These are phyloP conservation scores for Escarpia spicata DNA, from an alignment of 2,888 invertebrate species.

Conservation along the genomic window DNA sequence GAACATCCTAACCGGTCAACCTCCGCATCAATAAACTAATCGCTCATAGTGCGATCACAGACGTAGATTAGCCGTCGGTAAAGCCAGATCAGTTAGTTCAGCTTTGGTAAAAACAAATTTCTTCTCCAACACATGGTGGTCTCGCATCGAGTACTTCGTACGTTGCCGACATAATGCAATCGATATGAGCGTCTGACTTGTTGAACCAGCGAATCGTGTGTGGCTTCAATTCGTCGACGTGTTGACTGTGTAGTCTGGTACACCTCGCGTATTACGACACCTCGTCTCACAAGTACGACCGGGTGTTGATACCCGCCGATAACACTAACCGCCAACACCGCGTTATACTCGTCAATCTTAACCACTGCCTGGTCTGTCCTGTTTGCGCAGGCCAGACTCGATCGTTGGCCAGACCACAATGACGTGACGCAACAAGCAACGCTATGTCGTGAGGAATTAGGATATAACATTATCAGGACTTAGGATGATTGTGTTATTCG, in stretches of 20 bases:
- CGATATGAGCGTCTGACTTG: not conserved
- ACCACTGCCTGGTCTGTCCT: not conserved
- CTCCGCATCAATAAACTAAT: not conserved
- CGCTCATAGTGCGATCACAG: not conserved
- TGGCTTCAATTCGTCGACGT: not conserved
- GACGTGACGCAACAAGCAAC: not conserved
- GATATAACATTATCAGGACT: no score
- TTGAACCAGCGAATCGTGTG: not conserved
- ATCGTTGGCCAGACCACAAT: not conserved
- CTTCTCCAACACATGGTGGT: not conserved
- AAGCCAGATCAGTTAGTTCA: not conserved
- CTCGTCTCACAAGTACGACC: not conserved
- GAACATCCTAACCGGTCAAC: not conserved
- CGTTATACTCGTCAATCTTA: not conserved
- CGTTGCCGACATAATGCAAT: not conserved
- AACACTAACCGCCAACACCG: not conserved
- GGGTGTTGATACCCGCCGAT: not conserved
- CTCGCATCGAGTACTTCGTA: not conserved
- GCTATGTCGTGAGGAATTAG: no score
- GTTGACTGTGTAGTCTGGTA: not conserved
- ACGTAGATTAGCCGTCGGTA: not conserved
- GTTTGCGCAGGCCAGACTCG: not conserved
- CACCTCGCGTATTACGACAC: not conserved
- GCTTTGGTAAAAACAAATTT: constrained; percentile 8
- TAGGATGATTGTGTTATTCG: no score